Evolutionary conservation across 2,888 invertebrate species (phyloP).

Genomic region (Patella pellucida): DNA sequence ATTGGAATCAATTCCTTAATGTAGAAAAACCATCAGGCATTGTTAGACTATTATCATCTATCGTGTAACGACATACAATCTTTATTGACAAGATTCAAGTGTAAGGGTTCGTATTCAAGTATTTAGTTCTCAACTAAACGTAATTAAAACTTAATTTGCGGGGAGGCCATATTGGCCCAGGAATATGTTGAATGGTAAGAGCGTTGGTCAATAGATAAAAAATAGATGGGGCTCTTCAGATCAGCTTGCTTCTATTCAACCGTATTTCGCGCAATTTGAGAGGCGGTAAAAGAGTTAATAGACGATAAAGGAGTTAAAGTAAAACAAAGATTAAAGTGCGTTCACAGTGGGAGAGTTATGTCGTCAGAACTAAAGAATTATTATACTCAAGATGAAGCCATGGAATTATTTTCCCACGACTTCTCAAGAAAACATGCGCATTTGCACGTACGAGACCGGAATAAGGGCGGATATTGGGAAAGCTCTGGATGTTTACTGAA

Average conservation of each 20-base stretch:
- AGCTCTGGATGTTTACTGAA: not conserved
- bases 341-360: too few relatives aligned
- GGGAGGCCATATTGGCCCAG: conserved; percentile 17
- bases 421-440: not conserved
- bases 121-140: conserved; percentile 18
- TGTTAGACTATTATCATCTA: conserved; percentile 18
- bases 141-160: conserved; percentile 28
- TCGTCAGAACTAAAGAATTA: not conserved
- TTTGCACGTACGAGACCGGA: conserved; percentile 5
- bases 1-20: conserved; percentile 22
- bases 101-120: conserved; percentile 3
- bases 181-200: conserved; percentile 12
- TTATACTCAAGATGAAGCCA: not conserved
- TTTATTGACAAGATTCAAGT: conserved; percentile 7
- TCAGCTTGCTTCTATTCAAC: too few relatives aligned
- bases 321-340: conserved; percentile 1
- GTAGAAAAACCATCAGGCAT: conserved; percentile 19
- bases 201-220: conserved; percentile 14
- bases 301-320: not conserved
- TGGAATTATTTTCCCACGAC: conserved; percentile 3
- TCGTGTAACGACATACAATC: conserved; percentile 5
- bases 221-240: not conserved
- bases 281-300: conserved; percentile 13
- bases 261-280: not conserved
- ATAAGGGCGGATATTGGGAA: conserved; percentile 9